These are phyloP conservation scores for Ennomos fuscantarius DNA, from an alignment of 2,888 invertebrate genomes.

Conservation along the genomic window DNA sequence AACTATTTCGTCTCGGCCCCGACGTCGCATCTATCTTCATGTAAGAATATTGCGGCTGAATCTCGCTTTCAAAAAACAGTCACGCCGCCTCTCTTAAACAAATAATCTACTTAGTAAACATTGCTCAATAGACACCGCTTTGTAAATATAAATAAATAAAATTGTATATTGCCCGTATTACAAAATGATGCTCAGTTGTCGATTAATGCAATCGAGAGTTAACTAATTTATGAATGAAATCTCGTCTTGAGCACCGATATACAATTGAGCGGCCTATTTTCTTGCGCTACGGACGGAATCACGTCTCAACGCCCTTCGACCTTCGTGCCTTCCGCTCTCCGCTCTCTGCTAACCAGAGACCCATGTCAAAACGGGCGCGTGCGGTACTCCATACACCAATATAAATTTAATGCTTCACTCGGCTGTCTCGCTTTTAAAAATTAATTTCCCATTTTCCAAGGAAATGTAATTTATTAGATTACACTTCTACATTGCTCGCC, in stretches of 20 bases:
- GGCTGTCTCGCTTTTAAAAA: constrained; percentile 29
- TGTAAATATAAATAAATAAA: not conserved
- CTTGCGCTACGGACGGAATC: constrained; percentile 19
- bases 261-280: not conserved
- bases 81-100: constrained; percentile 17
- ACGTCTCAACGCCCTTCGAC: constrained; percentile 20
- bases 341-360: constrained; percentile 32
- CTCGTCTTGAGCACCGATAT: too few species aligned
- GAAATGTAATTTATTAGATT: constrained; percentile 25
- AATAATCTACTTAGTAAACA: constrained; percentile 22
- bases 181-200: too few species aligned
- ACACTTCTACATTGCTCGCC: constrained; percentile 15
- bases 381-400: constrained; percentile 24
- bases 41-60: constrained; percentile 30
- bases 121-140: constrained; percentile 1
- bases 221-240: too few species aligned
- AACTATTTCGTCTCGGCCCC: constrained; percentile 13
- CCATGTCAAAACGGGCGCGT: constrained; percentile 28
- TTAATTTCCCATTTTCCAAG: constrained; percentile 29
- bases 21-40: constrained; percentile 37
- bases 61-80: constrained; percentile 25
- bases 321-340: constrained; percentile 8
- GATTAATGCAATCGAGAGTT: too few species aligned
- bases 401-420: constrained; percentile 32
- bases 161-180: not conserved